phyloP scores from a whole-genome alignment of 2,888 invertebrate genomes.

The Arge pagana region DNA sequence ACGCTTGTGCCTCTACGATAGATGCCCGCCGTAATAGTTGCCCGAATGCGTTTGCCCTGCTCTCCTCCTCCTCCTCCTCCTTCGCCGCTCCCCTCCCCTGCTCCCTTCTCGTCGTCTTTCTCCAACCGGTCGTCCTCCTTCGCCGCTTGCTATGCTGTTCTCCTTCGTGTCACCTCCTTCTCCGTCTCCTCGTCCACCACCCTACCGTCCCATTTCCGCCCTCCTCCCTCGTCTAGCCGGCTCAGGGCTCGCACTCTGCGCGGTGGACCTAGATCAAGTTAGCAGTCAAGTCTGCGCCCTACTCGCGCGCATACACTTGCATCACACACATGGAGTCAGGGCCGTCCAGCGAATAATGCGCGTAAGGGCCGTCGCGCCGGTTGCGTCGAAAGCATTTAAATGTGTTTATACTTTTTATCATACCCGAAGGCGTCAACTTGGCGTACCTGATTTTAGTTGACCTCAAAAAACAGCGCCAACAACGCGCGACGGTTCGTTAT shows the following conservation, averaged over 20 bases:
- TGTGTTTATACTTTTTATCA: conserved; percentile 1
- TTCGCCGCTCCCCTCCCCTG: conserved; percentile 2
- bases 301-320: conserved; percentile 15
- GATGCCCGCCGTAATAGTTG: conserved; percentile 15
- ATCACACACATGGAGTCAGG: conserved; percentile 18
- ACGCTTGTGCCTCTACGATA: conserved; percentile 6
- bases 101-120: conserved; percentile 3
- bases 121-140: background rate
- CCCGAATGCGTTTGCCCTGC: conserved; percentile 18
- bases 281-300: conserved; percentile 24
- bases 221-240: conserved; percentile 18
- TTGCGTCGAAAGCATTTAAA: conserved; percentile 4
- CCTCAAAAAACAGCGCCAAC: conserved; percentile 19
- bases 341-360: conserved; percentile 22
- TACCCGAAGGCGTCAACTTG: conserved; percentile 16
- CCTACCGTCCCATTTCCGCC: background rate
- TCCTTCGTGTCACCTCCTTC: too few relatives aligned
- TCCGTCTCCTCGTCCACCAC: background rate
- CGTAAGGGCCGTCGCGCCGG: conserved; percentile 13
- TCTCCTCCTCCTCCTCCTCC: conserved; percentile 7
- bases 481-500: conserved; percentile 9
- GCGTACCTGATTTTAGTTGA: conserved; percentile 20
- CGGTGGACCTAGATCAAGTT: conserved; percentile 27
- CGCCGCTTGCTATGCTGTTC: too few relatives aligned
- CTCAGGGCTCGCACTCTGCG: conserved; percentile 23